phyloP scores from a whole-genome alignment of 1,140 invertebrate species.

The Camponotus pennsylvanicus region DNA sequence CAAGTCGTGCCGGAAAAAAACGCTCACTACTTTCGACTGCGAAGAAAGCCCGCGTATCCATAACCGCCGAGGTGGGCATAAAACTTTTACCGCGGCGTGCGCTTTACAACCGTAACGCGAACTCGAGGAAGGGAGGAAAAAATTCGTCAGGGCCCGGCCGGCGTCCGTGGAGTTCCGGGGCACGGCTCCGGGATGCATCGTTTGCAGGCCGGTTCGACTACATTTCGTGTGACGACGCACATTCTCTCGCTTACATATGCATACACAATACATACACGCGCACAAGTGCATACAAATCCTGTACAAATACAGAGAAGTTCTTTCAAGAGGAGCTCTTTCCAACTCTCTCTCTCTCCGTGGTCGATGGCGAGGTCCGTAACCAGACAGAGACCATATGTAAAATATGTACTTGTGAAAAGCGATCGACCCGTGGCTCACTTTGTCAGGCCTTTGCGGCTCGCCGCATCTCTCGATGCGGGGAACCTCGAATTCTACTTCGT shows the following conservation, averaged over 20 bases:
- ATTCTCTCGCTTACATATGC: neutral
- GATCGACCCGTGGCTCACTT: conserved; percentile 37
- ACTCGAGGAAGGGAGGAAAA: conserved; percentile 41
- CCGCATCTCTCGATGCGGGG: neutral
- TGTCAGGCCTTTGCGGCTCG: neutral
- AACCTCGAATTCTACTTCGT: conserved; percentile 5
- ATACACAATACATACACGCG: too few species aligned
- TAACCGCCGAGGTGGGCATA: conserved; percentile 11
- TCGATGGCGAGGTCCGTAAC: neutral
- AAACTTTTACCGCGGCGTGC: conserved; percentile 46
- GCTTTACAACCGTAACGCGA: conserved; percentile 29
- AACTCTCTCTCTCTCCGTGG: conserved; percentile 3
- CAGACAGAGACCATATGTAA: conserved; percentile 65
- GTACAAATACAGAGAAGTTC: conserved; percentile 18
- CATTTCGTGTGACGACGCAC: conserved; percentile 71
- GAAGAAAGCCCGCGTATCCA: conserved; percentile 14
- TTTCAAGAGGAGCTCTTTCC: conserved; percentile 20
- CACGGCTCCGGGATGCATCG: neutral
- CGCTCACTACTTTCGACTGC: conserved; percentile 36
- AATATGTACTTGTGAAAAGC: conserved; percentile 56
- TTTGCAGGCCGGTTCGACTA: conserved; percentile 75
- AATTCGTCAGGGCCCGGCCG: conserved; percentile 45
- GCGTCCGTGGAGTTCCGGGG: conserved; percentile 33
- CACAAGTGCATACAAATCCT: neutral
- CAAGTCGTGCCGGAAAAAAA: neutral